These are phyloP conservation scores for Morpho achilles DNA, from an alignment of 2,888 invertebrate genomes.

Conservation along the genomic window DNA sequence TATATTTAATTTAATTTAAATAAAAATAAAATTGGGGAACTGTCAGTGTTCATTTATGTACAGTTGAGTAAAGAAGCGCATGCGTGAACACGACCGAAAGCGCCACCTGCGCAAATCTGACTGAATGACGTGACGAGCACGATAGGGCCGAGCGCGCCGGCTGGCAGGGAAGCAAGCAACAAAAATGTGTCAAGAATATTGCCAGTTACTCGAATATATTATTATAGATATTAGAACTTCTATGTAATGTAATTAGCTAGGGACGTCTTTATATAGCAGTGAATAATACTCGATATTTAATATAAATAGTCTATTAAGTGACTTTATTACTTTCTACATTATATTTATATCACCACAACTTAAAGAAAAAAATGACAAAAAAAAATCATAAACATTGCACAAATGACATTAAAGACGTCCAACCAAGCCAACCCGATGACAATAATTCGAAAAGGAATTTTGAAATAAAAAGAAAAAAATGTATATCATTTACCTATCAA, in stretches of 20 bases:
- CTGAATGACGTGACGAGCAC: slow-evolving; percentile 29
- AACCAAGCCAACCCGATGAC: slow-evolving; percentile 63
- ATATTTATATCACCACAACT: neutral
- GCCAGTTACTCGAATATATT: slow-evolving; percentile 4
- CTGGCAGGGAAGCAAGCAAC: slow-evolving; percentile 15
- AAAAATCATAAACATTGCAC: neutral
- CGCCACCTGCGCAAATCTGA: slow-evolving; percentile 60
- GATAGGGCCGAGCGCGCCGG: slow-evolving; percentile 16
- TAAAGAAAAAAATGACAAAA: neutral
- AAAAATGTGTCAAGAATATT: slow-evolving; percentile 16
- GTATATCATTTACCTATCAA: slow-evolving; percentile 67
- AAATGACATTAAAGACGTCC: slow-evolving; percentile 18
- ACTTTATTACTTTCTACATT: too few species aligned
- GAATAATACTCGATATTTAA: too few species aligned
- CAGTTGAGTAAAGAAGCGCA: slow-evolving; percentile 45
- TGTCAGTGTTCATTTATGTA: slow-evolving; percentile 55
- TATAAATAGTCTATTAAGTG: too few species aligned
- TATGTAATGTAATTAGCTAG: too few species aligned
- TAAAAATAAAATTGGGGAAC: slow-evolving; percentile 46
- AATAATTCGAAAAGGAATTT: slow-evolving; percentile 70
- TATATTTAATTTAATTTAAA: slow-evolving; percentile 37
- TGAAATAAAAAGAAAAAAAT: slow-evolving; percentile 64
- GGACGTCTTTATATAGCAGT: too few species aligned
- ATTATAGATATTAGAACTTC: neutral
- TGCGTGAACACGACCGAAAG: slow-evolving; percentile 41